phyloP scores from a whole-genome alignment of 2,113 vertebrate species.

The Microcebus griseorufus region DNA sequence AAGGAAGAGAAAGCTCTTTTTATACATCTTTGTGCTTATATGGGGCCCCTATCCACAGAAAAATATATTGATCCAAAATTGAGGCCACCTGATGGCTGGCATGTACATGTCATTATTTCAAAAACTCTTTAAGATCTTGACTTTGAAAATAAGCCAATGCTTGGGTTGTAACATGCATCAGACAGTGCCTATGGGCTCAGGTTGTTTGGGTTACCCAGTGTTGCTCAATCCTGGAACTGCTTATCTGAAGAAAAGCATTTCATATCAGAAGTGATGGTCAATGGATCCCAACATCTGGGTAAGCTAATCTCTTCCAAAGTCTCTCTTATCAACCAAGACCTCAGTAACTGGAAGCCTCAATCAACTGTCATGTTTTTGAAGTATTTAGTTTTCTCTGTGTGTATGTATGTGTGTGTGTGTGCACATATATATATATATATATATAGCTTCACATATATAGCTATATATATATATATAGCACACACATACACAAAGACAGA shows the following conservation, averaged over 20 bases:
- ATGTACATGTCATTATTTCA: conserved; percentile 20
- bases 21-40: background rate
- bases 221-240: background rate
- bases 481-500: background rate
- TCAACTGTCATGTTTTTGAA: background rate
- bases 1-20: background rate
- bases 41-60: background rate
- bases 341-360: background rate
- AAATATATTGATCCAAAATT: background rate
- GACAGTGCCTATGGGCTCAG: background rate
- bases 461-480: too few relatives aligned
- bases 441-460: too few relatives aligned
- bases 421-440: background rate
- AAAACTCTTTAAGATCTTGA: background rate
- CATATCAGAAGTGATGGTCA: background rate
- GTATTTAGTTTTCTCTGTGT: background rate
- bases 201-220: background rate
- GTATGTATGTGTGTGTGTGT: too few relatives aligned
- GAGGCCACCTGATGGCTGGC: background rate
- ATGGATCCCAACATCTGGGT: background rate
- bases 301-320: background rate
- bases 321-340: conserved; percentile 12
- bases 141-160: background rate
- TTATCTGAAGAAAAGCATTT: background rate
- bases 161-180: background rate